These are phyloP conservation scores for Trichogramma evanescens DNA, from an alignment of 2,888 invertebrate species.

Conservation along the genomic window DNA sequence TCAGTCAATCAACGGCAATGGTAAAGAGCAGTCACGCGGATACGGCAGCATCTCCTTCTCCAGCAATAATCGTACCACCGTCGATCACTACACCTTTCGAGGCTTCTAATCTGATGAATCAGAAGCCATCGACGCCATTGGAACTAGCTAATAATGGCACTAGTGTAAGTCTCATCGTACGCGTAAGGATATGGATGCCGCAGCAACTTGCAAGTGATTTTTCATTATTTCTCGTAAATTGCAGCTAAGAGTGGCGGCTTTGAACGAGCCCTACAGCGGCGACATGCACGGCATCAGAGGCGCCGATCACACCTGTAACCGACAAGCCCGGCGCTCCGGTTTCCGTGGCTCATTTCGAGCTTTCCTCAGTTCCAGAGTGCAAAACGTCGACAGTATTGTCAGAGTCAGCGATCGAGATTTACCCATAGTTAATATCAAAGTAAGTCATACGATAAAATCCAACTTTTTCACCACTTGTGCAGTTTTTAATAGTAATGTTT, in stretches of 20 bases:
- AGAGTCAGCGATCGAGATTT: slow-evolving; percentile 76
- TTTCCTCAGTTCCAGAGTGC: slow-evolving; percentile 80
- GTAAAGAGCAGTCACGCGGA: slow-evolving; percentile 48
- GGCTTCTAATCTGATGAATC: slow-evolving; percentile 74
- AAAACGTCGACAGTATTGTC: slow-evolving; percentile 90
- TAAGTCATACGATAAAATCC: slow-evolving; percentile 28
- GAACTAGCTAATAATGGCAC: slow-evolving; percentile 43
- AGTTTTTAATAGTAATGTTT: not conserved
- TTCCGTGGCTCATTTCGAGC: slow-evolving; percentile 85
- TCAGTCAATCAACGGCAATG: not conserved
- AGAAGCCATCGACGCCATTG: slow-evolving; percentile 61
- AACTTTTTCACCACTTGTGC: not conserved
- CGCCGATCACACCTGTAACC: slow-evolving; percentile 90
- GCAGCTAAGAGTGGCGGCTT: slow-evolving; percentile 84
- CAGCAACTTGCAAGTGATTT: slow-evolving; percentile 36
- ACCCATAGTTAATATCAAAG: slow-evolving; percentile 77
- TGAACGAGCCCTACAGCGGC: slow-evolving; percentile 85
- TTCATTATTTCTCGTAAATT: slow-evolving; percentile 23
- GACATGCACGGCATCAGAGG: slow-evolving; percentile 89
- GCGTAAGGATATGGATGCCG: not conserved
- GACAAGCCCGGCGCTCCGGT: slow-evolving; percentile 81
- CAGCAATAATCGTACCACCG: slow-evolving; percentile 59
- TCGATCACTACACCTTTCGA: slow-evolving; percentile 69
- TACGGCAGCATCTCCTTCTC: slow-evolving; percentile 59
- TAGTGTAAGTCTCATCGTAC: not conserved